A percentile compares a stretch with the other conserved stretches of the same genome.
phyloP scores from a whole-genome alignment of 2,113 vertebrate species.

The Erinaceus europaeus region DNA sequence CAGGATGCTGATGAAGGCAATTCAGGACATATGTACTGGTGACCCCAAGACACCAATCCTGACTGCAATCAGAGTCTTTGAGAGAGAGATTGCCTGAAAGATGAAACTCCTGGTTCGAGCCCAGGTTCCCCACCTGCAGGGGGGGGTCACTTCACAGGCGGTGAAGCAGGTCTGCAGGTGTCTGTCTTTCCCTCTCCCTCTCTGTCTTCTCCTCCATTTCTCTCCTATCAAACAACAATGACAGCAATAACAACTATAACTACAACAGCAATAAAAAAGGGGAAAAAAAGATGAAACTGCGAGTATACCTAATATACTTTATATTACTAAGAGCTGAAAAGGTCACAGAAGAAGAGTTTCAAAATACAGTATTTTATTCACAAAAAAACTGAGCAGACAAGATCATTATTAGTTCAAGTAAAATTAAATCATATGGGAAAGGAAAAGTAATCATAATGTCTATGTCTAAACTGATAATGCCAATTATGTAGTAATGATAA shows the following conservation, averaged over 20 bases:
- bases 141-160: too few species aligned
- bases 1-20: neutral
- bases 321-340: neutral
- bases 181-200: too few species aligned
- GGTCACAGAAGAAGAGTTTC: neutral
- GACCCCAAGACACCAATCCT: neutral
- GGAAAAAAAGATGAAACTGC: too few species aligned
- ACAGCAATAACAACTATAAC: too few species aligned
- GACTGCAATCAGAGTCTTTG: neutral
- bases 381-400: neutral
- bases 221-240: too few species aligned
- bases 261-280: too few species aligned
- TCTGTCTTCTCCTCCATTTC: too few species aligned
- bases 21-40: neutral
- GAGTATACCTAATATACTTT: neutral
- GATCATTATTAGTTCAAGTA: neutral
- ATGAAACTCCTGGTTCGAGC: too few species aligned
- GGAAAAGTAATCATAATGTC: neutral
- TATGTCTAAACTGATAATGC: neutral
- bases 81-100: neutral
- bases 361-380: neutral
- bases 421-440: neutral
- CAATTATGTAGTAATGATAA: too few species aligned
- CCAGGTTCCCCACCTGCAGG: too few species aligned
- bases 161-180: too few species aligned